phyloP scores from a whole-genome alignment of 2,797 vertebrate genomes.

The Parambassis ranga region DNA sequence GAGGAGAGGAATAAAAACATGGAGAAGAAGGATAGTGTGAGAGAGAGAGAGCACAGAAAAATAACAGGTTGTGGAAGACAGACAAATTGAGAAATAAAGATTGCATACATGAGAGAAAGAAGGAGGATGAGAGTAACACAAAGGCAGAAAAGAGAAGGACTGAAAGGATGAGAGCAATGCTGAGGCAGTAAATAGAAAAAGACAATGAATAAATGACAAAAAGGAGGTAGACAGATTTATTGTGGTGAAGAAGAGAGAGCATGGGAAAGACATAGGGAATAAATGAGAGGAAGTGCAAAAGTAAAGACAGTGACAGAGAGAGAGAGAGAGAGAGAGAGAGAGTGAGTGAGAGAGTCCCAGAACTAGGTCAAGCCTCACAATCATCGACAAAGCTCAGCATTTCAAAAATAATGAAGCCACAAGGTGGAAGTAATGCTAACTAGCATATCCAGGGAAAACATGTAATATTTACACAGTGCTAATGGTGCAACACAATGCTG shows the following conservation, averaged over 20 bases:
- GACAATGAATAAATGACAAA: constrained; percentile 69
- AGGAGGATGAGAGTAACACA: constrained; percentile 32
- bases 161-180: constrained; percentile 47
- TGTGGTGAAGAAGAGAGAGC: constrained; percentile 17
- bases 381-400: constrained; percentile 66
- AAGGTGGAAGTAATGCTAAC: constrained; percentile 79
- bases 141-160: constrained; percentile 24
- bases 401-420: constrained; percentile 80
- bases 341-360: constrained; percentile 36
- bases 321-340: constrained; percentile 13
- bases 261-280: constrained; percentile 16
- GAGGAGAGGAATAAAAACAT: constrained; percentile 58
- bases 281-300: constrained; percentile 58
- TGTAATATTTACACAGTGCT: constrained; percentile 77
- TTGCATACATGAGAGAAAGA: constrained; percentile 54
- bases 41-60: constrained; percentile 31
- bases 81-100: constrained; percentile 66
- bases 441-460: constrained; percentile 75
- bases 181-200: constrained; percentile 59
- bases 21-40: constrained; percentile 20
- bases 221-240: constrained; percentile 29
- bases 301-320: constrained; percentile 48
- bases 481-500: constrained; percentile 63
- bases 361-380: constrained; percentile 77
- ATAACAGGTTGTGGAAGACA: constrained; percentile 56